Evolutionary conservation across 2,888 invertebrate genomes (phyloP).

Genomic region (Watsonalla binaria): DNA sequence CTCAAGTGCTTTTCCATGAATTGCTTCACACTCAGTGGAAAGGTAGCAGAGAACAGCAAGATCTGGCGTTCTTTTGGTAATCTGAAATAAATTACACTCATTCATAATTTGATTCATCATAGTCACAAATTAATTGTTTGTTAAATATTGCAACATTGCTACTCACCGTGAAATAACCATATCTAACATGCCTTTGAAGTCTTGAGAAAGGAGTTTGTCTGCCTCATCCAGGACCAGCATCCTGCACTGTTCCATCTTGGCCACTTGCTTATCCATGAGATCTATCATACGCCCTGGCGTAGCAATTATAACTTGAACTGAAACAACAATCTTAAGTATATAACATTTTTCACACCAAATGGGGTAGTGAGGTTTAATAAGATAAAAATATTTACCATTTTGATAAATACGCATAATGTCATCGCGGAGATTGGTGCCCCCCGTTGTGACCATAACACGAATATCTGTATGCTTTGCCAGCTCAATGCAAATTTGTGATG

Average conservation of each 20-base stretch:
- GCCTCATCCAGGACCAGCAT: conserved; percentile 99
- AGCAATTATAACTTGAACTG: conserved; percentile 98
- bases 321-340: conserved; percentile 24
- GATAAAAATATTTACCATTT: conserved; percentile 83
- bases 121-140: no score
- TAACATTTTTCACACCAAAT: no score
- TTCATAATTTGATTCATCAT: neutral
- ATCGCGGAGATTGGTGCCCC: conserved; percentile 97
- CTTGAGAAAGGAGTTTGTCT: conserved; percentile 98
- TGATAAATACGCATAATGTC: conserved; percentile 99
- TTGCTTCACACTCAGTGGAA: conserved; percentile 98
- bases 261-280: conserved; percentile 98
- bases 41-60: conserved; percentile 98
- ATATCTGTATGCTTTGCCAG: conserved; percentile 97
- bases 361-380: neutral
- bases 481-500: conserved; percentile 99
- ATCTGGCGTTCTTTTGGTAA: conserved; percentile 98
- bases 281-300: conserved; percentile 99
- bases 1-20: conserved; percentile 99
- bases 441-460: conserved; percentile 99
- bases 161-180: conserved; percentile 88
- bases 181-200: conserved; percentile 99
- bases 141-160: neutral
- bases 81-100: conserved; percentile 71
- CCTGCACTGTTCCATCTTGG: conserved; percentile 96